phyloP scores from a whole-genome alignment of 2,113 vertebrate genomes.

The Gymnogyps californianus region DNA sequence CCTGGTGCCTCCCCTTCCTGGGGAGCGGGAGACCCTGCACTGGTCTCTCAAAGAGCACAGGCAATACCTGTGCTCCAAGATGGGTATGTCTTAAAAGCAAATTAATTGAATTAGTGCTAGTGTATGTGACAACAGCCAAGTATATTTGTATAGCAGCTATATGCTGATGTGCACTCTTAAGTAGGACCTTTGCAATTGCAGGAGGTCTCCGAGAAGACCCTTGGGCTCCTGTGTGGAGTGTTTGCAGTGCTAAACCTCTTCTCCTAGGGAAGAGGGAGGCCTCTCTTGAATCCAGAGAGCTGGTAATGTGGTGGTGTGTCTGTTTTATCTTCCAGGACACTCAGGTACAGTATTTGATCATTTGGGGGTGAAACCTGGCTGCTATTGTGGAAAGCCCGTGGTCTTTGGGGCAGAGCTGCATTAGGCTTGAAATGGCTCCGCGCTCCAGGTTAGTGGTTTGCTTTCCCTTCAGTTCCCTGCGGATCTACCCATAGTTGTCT shows the following conservation, averaged over 20 bases:
- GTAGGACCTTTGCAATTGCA: neutral
- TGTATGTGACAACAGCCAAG: neutral
- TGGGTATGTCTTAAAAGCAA: neutral
- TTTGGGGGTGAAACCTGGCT: neutral
- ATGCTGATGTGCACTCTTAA: neutral
- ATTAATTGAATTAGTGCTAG: neutral
- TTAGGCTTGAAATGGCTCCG: neutral
- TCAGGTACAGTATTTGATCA: neutral
- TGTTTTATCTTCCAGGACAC: neutral
- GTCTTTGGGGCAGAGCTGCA: neutral
- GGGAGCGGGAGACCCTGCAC: neutral
- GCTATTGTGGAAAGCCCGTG: neutral
- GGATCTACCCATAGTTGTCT: too few relatives aligned
- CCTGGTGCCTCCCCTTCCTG: neutral
- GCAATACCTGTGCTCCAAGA: neutral
- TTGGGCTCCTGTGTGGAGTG: neutral
- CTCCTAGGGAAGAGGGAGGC: neutral
- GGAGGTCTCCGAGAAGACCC: neutral
- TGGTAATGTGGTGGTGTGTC: neutral
- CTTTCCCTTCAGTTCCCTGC: neutral
- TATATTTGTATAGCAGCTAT: neutral
- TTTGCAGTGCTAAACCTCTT: neutral
- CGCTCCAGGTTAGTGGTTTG: neutral
- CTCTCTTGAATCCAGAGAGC: neutral
- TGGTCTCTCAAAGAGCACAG: neutral